Evolutionary conservation across 2,113 vertebrate genomes (phyloP).

Genomic region (Emydura subglobosa): DNA sequence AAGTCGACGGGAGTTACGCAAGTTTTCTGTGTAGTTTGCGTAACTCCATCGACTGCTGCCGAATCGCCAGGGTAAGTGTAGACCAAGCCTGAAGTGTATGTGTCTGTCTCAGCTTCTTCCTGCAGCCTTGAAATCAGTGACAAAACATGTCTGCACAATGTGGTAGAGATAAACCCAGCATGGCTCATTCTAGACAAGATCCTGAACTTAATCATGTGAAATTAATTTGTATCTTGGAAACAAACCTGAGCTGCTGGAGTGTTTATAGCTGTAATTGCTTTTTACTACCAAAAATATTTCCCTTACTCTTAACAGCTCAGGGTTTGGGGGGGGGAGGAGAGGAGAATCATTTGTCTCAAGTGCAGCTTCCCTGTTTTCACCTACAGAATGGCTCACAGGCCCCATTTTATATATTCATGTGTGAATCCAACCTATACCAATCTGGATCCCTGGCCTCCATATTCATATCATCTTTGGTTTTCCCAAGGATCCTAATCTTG

Average conservation of each 20-base stretch:
- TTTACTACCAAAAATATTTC: background rate
- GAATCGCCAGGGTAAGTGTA: too few relatives aligned
- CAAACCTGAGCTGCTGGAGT: background rate
- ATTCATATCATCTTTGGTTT: background rate
- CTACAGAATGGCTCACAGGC: background rate
- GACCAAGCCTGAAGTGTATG: background rate
- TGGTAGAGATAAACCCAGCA: background rate
- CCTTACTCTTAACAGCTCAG: slow-evolving; percentile 38
- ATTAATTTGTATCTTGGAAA: slow-evolving; percentile 7
- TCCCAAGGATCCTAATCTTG: background rate
- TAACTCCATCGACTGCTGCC: too few relatives aligned
- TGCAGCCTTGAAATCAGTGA: background rate
- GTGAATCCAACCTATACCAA: background rate
- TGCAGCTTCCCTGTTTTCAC: background rate
- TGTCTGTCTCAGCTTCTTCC: background rate
- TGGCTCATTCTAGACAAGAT: background rate
- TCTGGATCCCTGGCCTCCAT: background rate
- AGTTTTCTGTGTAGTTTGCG: too few relatives aligned
- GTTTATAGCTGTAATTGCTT: background rate
- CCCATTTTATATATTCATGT: background rate
- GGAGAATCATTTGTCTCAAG: background rate
- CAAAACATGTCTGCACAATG: background rate
- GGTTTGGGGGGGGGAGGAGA: slow-evolving; percentile 9
- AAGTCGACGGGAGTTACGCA: too few relatives aligned
- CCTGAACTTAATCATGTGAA: background rate